Evolutionary conservation across 1,140 invertebrate genomes (phyloP), one percentile per base, ranked within the genome.

Genomic region (Stegodyphus mimosarum): DNA sequence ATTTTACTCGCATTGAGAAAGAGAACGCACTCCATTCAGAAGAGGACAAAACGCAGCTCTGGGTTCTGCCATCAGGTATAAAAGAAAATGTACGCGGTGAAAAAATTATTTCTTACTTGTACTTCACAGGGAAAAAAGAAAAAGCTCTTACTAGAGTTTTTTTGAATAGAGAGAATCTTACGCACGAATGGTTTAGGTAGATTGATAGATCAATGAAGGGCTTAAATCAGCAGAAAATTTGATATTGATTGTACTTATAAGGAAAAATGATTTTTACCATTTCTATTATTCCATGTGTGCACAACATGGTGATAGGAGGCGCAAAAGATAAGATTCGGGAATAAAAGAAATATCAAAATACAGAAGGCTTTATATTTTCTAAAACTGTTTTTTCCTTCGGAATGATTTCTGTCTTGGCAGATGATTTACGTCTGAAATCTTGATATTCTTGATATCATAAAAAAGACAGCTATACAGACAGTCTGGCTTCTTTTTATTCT

Each of bases 31-130:
- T 60, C 73, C 60, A 75, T 75, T 75, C 73, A 75, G 67, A 55
- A 17, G 49, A 53, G 73, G 73, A 75, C 73, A 75, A 75, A 75
- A 69, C 55, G 52, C 33, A 55, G n/a, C 33, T 52, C 48, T 75
- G 73, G 63, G 63, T 75, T 75, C 55, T 75, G 73, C 73, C 73
- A 75, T 75, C 73, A 75, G 73, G 73, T 75, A 75, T 75, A 33
- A 75, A 75, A 75, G 33, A 63, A 75, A 15, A 75, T 60, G 33
- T 7, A 49, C 52, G 52, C 63, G 52, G 52, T 60, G 48, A 75
- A 63, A 74, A 75, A 75, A 75, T 75, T 60, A 60, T 75, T 75
- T 75, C 73, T 75, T 75, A 53, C 73, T 51, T 60, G 53, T 75
- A 60, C 73, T 75, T 75, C 63, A 15, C 52, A 63, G 55, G 73